Evolutionary conservation across 2,113 vertebrate genomes (phyloP).

Genomic region (Percina caprodes): DNA sequence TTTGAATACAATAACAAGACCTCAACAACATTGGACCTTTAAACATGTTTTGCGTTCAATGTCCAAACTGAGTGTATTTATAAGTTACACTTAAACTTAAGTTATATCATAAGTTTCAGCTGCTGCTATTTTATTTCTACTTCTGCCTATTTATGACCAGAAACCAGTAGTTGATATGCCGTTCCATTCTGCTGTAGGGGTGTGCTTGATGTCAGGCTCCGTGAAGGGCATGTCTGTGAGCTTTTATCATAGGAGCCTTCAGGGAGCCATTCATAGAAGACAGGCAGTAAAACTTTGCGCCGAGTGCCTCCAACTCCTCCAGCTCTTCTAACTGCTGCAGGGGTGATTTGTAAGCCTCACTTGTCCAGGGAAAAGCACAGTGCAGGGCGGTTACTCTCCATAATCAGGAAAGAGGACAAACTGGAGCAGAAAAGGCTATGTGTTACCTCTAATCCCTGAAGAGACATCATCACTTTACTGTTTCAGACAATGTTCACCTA

Average conservation of each 20-base stretch:
- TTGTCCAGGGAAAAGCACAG: constrained; percentile 73
- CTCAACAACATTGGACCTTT: constrained; percentile 4
- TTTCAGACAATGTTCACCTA: constrained; percentile 49
- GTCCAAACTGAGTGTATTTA: constrained; percentile 47
- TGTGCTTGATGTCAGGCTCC: constrained; percentile 74
- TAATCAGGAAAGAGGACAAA: constrained; percentile 70
- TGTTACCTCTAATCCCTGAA: constrained; percentile 56
- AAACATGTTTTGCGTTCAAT: constrained; percentile 41
- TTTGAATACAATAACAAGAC: constrained; percentile 2
- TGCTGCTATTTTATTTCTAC: constrained; percentile 44
- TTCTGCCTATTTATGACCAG: constrained; percentile 57
- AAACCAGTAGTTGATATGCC: constrained; percentile 72
- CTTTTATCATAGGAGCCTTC: constrained; percentile 81
- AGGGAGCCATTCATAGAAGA: constrained; percentile 81
- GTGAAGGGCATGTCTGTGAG: constrained; percentile 80
- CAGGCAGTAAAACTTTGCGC: constrained; percentile 82
- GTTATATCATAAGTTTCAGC: neutral
- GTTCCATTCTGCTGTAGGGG: constrained; percentile 75
- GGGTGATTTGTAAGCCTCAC: constrained; percentile 81
- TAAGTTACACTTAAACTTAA: too few relatives aligned
- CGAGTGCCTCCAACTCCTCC: constrained; percentile 78
- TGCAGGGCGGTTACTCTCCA: constrained; percentile 70
- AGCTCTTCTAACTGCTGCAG: constrained; percentile 75
- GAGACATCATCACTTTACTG: constrained; percentile 41
- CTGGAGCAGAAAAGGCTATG: constrained; percentile 56